Conservation (phyloP, 2,113 vertebrate genomes). For the Anser cygnoides region DNA sequence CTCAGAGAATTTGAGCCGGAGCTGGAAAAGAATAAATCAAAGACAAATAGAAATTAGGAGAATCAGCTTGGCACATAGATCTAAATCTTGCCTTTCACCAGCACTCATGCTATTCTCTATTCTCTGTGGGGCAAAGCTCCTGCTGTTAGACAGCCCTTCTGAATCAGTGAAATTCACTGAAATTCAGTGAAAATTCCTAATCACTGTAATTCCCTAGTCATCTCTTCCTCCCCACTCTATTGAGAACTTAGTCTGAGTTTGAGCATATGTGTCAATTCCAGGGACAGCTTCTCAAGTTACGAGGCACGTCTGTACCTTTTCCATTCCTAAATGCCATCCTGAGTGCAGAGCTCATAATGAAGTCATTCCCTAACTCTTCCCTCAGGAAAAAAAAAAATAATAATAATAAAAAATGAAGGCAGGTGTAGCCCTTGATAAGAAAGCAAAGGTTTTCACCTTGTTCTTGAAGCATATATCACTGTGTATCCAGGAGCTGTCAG, state of each 20-base stretch:
- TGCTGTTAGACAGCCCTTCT: not conserved
- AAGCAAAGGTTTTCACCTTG: slow-evolving; percentile 74
- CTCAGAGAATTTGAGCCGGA: slow-evolving; percentile 81
- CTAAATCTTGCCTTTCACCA: not conserved
- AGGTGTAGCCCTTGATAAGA: not conserved
- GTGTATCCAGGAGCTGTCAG: slow-evolving; percentile 74
- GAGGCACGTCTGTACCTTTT: not conserved
- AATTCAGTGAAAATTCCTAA: not conserved
- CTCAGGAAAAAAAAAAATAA: not conserved
- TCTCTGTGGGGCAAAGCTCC: not conserved
- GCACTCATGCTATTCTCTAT: accelerated
- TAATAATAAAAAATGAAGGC: too few relatives aligned
- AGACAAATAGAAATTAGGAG: not conserved
- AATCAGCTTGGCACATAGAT: too few relatives aligned
- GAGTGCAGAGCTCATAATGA: not conserved
- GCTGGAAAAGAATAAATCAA: slow-evolving; percentile 68
- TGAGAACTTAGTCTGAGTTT: not conserved
- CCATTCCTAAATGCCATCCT: not conserved
- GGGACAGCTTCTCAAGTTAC: not conserved
- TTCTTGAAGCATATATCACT: slow-evolving; percentile 84
- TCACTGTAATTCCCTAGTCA: accelerated
- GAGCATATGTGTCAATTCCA: accelerated
- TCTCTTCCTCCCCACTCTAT: not conserved
- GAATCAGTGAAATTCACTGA: not conserved
- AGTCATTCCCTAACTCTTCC: not conserved